Conservation (phyloP, 2,797 vertebrate species). For the Delichon dasypus region DNA sequence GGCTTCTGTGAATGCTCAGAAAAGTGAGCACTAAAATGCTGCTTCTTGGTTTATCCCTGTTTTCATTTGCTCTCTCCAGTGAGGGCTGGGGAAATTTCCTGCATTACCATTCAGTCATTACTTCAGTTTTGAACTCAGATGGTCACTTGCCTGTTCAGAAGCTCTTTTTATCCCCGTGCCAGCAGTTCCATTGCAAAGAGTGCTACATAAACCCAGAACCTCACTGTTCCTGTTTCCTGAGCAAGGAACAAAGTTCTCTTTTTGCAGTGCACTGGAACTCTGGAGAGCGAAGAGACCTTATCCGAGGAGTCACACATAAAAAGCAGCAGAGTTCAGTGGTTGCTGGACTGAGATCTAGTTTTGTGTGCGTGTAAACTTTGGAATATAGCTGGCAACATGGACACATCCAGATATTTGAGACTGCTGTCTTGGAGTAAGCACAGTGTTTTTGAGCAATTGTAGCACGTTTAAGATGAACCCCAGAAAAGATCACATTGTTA, state of each 20-base stretch:
- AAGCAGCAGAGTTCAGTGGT: not conserved
- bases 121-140: not conserved
- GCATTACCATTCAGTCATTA: not conserved
- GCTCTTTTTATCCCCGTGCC: not conserved
- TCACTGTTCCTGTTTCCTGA: not conserved
- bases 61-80: not conserved
- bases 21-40: not conserved
- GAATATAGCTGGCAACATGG: not conserved
- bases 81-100: not conserved
- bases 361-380: not conserved
- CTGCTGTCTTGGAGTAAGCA: not conserved
- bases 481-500: not conserved
- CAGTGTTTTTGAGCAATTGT: not conserved
- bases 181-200: not conserved
- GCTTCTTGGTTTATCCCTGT: not conserved
- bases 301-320: not conserved
- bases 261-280: not conserved
- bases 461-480: not conserved
- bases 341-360: not conserved
- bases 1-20: not conserved
- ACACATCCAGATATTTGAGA: not conserved
- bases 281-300: not conserved
- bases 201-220: not conserved
- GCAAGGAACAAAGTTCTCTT: not conserved
- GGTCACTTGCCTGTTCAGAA: not conserved